Percentiles rank a stretch among this genome's conserved stretches.
phyloP scores from a whole-genome alignment of 35 echinoderm and acorn worm genomes.

The Holothuria glaberrima region DNA sequence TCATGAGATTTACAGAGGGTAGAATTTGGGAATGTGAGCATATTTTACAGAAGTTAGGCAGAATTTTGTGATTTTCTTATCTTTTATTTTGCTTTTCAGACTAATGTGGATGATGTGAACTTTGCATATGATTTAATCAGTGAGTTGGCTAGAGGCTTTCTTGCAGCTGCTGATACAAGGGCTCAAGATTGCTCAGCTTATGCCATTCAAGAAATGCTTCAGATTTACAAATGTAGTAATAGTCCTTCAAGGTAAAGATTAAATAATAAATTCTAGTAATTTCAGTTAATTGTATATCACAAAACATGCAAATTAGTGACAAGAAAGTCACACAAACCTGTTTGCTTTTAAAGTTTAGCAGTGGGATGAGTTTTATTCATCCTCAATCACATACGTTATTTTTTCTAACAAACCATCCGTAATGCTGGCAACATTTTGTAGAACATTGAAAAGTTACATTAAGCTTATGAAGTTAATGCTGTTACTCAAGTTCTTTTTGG shows the following conservation, averaged over 20 bases:
- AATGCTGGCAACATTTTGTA: no score
- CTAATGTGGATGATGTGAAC: slow-evolving; percentile 81
- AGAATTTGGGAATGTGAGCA: background rate
- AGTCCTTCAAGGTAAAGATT: background rate
- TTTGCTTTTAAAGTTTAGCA: no score
- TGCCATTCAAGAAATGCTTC: slow-evolving; percentile 92
- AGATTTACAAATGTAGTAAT: slow-evolving; percentile 77
- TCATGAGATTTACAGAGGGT: no score
- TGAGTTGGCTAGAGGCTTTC: slow-evolving; percentile 85
- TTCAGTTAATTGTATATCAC: no score
- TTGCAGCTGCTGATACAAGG: slow-evolving; percentile 86
- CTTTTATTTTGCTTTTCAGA: slow-evolving; percentile 37
- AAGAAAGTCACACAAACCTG: no score
- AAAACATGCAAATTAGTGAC: no score
- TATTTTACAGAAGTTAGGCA: background rate
- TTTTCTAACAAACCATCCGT: no score
- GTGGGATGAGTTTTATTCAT: no score
- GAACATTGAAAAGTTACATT: no score
- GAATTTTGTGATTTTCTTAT: background rate
- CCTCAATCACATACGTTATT: no score
- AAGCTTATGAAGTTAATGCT: no score
- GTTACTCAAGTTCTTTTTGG: background rate
- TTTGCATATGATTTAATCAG: slow-evolving; percentile 94
- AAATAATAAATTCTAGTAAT: background rate
- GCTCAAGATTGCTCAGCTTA: slow-evolving; percentile 96